phyloP scores from a whole-genome alignment of 2,797 vertebrate species.

The Esox masquinongy region DNA sequence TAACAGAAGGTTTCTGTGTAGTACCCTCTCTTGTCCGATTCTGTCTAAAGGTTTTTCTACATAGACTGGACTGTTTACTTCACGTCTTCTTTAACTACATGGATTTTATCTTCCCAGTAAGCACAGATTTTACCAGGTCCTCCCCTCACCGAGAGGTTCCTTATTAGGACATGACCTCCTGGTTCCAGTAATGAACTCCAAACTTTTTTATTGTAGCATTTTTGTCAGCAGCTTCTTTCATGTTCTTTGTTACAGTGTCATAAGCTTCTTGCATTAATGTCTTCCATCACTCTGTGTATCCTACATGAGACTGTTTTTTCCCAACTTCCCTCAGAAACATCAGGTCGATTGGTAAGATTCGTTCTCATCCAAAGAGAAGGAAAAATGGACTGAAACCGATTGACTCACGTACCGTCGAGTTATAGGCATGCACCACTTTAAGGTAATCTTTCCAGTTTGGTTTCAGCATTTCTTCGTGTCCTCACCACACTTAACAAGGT shows the following conservation, averaged over 20 bases:
- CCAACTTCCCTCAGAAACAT: slow-evolving; percentile 8
- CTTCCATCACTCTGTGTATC: slow-evolving; percentile 24
- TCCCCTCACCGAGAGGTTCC: slow-evolving; percentile 19
- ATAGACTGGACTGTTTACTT: slow-evolving; percentile 29
- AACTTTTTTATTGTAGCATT: slow-evolving; percentile 20
- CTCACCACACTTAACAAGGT: slow-evolving; percentile 27
- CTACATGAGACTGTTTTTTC: neutral
- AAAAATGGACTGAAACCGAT: slow-evolving; percentile 27
- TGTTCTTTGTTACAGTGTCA: slow-evolving; percentile 2
- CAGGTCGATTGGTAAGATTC: slow-evolving; percentile 16
- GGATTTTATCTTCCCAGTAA: slow-evolving; percentile 19
- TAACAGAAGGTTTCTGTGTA: neutral
- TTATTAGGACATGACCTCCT: slow-evolving; percentile 31
- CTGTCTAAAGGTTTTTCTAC: slow-evolving; percentile 21
- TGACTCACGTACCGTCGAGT: neutral
- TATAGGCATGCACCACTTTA: neutral
- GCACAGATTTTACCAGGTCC: slow-evolving; percentile 18
- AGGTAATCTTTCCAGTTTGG: slow-evolving; percentile 22
- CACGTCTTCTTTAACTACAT: neutral
- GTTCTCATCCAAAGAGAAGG: slow-evolving; percentile 32
- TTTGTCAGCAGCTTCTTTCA: slow-evolving; percentile 14
- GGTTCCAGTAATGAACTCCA: too few species aligned
- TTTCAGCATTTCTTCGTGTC: slow-evolving; percentile 25
- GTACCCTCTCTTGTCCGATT: slow-evolving; percentile 2
- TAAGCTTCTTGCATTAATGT: slow-evolving; percentile 33